phyloP scores from a whole-genome alignment of 30 jellyfish, hydroid and myxozoan genomes.

The Chrysaora quinquecirrha region DNA sequence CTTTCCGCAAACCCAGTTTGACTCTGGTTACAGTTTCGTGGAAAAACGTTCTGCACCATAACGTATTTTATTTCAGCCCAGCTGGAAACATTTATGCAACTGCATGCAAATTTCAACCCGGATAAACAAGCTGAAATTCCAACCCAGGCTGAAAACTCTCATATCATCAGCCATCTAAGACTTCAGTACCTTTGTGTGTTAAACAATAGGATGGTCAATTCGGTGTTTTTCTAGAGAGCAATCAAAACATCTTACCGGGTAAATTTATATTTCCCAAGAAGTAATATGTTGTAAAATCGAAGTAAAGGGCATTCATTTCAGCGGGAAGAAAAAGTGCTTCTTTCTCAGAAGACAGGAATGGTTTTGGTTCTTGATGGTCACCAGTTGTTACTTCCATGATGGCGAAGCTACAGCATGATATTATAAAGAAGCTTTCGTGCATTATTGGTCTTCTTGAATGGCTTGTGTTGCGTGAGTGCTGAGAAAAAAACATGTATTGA shows the following conservation, averaged over 20 bases:
- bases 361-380: constrained; percentile 61
- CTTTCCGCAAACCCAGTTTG: no score
- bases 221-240: no score
- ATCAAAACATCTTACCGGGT: constrained; percentile 67
- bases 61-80: no score
- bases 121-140: no score
- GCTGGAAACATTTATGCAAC: no score
- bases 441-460: constrained; percentile 62
- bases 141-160: no score
- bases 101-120: no score
- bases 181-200: no score
- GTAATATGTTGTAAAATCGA: constrained; percentile 90
- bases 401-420: constrained; percentile 68
- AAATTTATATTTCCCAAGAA: constrained; percentile 58
- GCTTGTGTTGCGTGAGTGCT: background rate
- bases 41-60: no score
- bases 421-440: constrained; percentile 89
- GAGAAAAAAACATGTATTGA: background rate
- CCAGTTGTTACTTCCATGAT: constrained; percentile 92
- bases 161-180: no score
- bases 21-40: no score
- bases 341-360: constrained; percentile 84
- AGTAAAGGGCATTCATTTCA: constrained; percentile 86
- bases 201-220: no score
- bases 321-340: constrained; percentile 87